Base-by-base conservation (phyloP, 2,797 vertebrate species). In the Macroramphosus scolopax region DNA sequence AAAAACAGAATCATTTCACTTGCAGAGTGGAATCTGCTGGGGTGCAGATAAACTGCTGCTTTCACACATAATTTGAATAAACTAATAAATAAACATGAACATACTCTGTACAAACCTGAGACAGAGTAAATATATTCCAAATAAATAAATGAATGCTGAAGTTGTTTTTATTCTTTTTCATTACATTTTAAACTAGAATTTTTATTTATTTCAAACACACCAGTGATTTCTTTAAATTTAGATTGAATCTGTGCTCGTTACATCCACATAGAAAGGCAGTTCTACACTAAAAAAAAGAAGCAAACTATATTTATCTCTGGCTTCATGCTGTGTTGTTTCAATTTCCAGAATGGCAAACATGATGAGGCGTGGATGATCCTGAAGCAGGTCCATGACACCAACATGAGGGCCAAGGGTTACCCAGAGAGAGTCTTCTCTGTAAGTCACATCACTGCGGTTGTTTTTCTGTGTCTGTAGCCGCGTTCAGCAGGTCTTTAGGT, bases 311-410 rank as follows among this genome's bases (percentile, higher is more conserved):
- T 15, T 6, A 12, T 36, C 8, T 29, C 11, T 30, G 7, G 22
- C 18, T 10, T 6, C 5, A 5, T 15, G 5, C 5, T 29, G 1
- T 11, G n/a, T n/a, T n/a, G n/a, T 15, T 37, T 36, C 29, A 1
- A 17, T 29, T 40, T 35, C n/a, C 70, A 98, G 96, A 98, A 97
- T 0, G 96, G 96, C 43, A 98, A 97, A 55, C 95, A 98, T 0
- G 96, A 98, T 0, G 96, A 98, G 72, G 95, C 93, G 10, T 98
- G 95, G 95, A 97, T 98, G 96, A 95, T 98, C 51, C 90, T 98
- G 81, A 98, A 98, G 84, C 95, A 97, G 75, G 95, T 98, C 45
- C 95, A 98, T 0, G 95, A 98, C 84, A 97, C 95, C 82, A 98
- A 97, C 89, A 97, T 98, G 95, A 87, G 95, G 56, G 95, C 95